Evolutionary conservation across 2,113 vertebrate species (phyloP).

Genomic region (Cochlearius cochlearius): DNA sequence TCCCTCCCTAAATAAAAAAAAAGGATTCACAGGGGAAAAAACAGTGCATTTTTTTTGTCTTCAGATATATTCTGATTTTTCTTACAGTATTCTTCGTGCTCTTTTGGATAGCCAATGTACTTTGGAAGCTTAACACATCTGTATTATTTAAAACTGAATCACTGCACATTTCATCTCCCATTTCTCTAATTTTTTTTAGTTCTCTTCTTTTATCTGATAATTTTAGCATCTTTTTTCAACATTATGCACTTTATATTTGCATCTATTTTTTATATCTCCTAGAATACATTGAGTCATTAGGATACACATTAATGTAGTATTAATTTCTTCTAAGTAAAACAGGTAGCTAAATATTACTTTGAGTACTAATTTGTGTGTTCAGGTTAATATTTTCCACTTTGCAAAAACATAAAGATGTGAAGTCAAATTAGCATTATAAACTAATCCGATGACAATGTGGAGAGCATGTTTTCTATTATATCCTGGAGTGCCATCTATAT

Average conservation of each 20-base stretch:
- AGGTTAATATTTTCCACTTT: constrained; percentile 2
- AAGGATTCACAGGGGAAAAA: not conserved
- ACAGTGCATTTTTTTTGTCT: rapidly evolving
- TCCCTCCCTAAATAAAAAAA: not conserved
- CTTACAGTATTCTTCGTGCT: not conserved
- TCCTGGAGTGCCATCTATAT: not conserved
- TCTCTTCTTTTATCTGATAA: not conserved
- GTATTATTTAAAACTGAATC: not conserved
- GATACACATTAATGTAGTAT: not conserved
- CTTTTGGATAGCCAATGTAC: not conserved
- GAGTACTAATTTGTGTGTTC: not conserved
- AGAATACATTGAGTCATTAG: not conserved
- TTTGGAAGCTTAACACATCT: not conserved
- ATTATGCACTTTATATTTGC: not conserved
- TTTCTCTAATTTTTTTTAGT: not conserved
- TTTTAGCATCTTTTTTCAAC: not conserved
- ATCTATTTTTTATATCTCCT: not conserved
- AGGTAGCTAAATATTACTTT: not conserved
- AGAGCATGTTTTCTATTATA: not conserved
- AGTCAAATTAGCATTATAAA: not conserved
- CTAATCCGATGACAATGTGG: not conserved
- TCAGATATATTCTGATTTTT: not conserved
- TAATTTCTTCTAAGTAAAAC: not conserved
- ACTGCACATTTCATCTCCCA: not conserved
- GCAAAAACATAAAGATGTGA: not conserved